Evolutionary conservation across 2,888 invertebrate species (phyloP).

Genomic region (Cerceris ruficornis): DNA sequence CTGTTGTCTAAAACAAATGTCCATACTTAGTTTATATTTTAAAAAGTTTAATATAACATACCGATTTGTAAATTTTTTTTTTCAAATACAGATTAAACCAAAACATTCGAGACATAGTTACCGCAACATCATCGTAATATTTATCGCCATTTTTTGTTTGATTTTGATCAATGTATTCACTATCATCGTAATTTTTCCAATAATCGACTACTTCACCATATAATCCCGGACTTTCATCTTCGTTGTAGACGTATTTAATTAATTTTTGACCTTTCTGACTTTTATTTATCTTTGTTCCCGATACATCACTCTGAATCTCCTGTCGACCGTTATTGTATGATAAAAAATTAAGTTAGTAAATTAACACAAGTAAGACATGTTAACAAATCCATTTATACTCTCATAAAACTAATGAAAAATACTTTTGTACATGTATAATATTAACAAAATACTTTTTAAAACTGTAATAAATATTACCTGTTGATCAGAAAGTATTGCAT

Average conservation of each 20-base stretch:
- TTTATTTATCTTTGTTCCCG: neutral
- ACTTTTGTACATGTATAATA: no score
- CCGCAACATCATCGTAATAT: conserved; percentile 37
- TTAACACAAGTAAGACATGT: neutral
- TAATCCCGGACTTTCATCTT: conserved; percentile 75
- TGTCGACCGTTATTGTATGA: neutral
- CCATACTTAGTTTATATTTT: neutral
- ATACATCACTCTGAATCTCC: neutral
- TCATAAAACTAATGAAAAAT: no score
- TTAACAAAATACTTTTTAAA: no score
- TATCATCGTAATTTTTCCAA: conserved; percentile 64
- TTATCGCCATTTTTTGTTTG: conserved; percentile 12
- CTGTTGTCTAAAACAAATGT: conserved; percentile 10
- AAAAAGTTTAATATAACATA: neutral
- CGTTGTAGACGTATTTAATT: conserved; percentile 50
- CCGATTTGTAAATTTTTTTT: neutral
- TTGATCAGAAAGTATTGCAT: conserved; percentile 5
- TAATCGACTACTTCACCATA: conserved; percentile 74
- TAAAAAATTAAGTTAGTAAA: neutral
- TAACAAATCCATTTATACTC: no score
- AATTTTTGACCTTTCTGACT: conserved; percentile 9
- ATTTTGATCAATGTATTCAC: conserved; percentile 41
- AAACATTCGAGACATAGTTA: conserved; percentile 5
- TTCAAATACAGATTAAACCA: no score
- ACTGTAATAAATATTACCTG: conserved; percentile 17